A percentile compares a stretch with the other conserved stretches of the same genome.
phyloP scores from a whole-genome alignment of 1,140 invertebrate species.

The Laodelphax striatellus region DNA sequence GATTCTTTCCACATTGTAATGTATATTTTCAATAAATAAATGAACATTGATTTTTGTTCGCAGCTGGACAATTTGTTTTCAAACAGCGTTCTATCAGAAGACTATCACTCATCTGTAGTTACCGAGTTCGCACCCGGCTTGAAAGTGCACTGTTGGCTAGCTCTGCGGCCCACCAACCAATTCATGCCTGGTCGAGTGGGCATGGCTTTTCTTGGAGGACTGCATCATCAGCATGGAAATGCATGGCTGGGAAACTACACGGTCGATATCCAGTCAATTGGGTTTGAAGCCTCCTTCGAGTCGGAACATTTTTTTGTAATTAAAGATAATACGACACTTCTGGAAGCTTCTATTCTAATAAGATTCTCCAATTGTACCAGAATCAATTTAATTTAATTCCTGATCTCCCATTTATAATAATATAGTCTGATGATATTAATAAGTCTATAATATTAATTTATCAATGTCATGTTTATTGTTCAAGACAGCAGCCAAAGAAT shows the following conservation, averaged over 20 bases:
- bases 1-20: no score
- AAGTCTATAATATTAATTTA: no score
- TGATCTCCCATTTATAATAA: no score
- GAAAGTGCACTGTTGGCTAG: conserved; percentile 14
- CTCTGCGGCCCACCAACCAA: conserved; percentile 5
- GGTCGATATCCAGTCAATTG: conserved; percentile 32
- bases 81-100: conserved; percentile 18
- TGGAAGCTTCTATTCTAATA: no score
- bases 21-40: no score
- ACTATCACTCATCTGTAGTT: conserved; percentile 15
- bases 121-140: conserved; percentile 7
- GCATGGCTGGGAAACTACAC: conserved; percentile 28
- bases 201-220: conserved; percentile 29
- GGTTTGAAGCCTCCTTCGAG: conserved; percentile 18
- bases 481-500: no score
- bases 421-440: no score
- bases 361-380: no score
- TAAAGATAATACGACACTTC: no score
- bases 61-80: conserved; percentile 25
- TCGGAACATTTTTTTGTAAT: no score
- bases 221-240: conserved; percentile 28
- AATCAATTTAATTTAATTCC: no score
- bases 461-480: no score
- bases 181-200: conserved; percentile 26
- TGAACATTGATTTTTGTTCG: neutral